Evolutionary conservation across 1,140 invertebrate genomes (phyloP).

Genomic region (Elymnias hypermnestra): DNA sequence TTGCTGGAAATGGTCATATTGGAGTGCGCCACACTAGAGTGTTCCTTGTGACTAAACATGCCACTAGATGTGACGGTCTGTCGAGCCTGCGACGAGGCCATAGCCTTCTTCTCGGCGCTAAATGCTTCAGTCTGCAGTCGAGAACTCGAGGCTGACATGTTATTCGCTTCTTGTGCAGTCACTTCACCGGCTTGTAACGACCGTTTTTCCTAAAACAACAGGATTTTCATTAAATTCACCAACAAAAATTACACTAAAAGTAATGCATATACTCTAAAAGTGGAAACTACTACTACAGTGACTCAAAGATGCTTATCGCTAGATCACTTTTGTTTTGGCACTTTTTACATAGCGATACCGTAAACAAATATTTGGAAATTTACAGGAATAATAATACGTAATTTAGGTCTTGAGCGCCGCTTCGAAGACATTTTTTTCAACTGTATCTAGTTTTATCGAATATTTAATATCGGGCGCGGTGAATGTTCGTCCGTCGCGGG

Average conservation of each 20-base stretch:
- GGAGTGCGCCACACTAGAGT: slow-evolving; percentile 83
- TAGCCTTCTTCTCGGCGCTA: slow-evolving; percentile 89
- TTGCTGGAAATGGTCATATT: slow-evolving; percentile 87
- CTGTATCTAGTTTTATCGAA: slow-evolving; percentile 9
- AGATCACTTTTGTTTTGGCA: slow-evolving; percentile 29
- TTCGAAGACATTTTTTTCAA: slow-evolving; percentile 51
- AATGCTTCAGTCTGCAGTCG: slow-evolving; percentile 91
- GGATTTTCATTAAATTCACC: slow-evolving; percentile 4
- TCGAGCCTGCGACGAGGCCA: slow-evolving; percentile 88
- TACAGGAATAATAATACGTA: slow-evolving; percentile 57
- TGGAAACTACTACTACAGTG: slow-evolving; percentile 16
- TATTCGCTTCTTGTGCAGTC: slow-evolving; percentile 88
- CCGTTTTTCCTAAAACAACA: slow-evolving; percentile 82
- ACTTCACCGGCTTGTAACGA: slow-evolving; percentile 89
- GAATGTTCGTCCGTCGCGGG: slow-evolving; percentile 33
- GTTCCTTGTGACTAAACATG: slow-evolving; percentile 87
- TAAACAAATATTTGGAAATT: slow-evolving; percentile 48
- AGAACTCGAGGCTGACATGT: slow-evolving; percentile 85
- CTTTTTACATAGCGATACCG: slow-evolving; percentile 22
- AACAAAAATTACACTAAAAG: background rate
- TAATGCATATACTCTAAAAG: slow-evolving; percentile 9
- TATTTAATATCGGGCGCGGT: slow-evolving; percentile 23
- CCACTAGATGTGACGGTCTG: slow-evolving; percentile 88
- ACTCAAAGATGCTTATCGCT: slow-evolving; percentile 30
- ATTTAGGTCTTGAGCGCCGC: slow-evolving; percentile 54